These are phyloP conservation scores for Cotesia glomerata DNA, from an alignment of 1,140 invertebrate genomes.

Conservation along the genomic window DNA sequence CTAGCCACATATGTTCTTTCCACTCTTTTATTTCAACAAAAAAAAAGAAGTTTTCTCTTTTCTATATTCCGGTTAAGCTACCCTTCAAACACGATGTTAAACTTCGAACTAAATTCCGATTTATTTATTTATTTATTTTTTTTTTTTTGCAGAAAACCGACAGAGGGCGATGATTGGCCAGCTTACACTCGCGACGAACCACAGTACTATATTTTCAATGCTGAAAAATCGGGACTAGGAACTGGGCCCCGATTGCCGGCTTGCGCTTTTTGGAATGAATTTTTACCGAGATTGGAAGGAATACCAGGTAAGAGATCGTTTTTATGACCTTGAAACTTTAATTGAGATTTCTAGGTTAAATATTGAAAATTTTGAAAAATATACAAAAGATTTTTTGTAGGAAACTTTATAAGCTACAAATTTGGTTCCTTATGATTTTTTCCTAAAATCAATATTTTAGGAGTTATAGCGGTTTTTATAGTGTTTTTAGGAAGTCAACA, in stretches of 20 bases:
- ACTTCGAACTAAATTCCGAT: too few species aligned
- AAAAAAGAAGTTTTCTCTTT: not conserved
- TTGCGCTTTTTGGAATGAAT: constrained; percentile 96
- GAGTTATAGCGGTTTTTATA: too few species aligned
- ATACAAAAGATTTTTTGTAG: too few species aligned
- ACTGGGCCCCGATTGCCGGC: constrained; percentile 83
- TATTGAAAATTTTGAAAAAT: too few species aligned
- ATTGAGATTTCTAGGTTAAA: not conserved
- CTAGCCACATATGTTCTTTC: not conserved
- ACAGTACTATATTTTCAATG: constrained; percentile 88
- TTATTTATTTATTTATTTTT: not conserved
- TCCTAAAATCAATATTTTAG: too few species aligned
- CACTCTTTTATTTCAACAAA: not conserved
- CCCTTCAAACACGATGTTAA: too few species aligned
- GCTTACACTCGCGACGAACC: constrained; percentile 83
- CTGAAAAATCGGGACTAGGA: constrained; percentile 73
- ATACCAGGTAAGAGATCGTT: constrained; percentile 72
- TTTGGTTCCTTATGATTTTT: too few species aligned
- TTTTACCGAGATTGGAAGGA: constrained; percentile 83
- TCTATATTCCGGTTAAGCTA: not conserved
- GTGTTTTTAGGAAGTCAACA: too few species aligned
- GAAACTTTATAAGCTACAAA: too few species aligned
- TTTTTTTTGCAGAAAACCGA: constrained; percentile 75
- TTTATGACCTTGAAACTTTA: not conserved
- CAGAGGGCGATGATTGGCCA: constrained; percentile 86